Conservation (phyloP, 2,888 invertebrate species). For the Silvanus unidentatus region DNA sequence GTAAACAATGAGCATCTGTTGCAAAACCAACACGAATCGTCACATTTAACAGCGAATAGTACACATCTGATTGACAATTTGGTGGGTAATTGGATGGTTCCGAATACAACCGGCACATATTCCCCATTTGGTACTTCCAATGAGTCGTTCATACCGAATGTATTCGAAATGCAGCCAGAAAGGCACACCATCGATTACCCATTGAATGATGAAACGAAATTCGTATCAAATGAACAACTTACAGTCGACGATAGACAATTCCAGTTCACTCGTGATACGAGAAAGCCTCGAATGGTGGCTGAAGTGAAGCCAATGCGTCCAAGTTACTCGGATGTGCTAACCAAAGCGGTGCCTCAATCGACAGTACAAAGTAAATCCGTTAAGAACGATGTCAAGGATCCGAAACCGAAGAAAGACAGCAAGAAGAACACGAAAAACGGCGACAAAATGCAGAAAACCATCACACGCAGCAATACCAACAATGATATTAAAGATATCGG, state of each 20-base stretch:
- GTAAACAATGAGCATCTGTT: conserved; percentile 21
- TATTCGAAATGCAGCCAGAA: conserved; percentile 33
- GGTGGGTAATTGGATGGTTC: conserved; percentile 62
- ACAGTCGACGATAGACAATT: conserved; percentile 40
- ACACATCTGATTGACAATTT: conserved; percentile 65
- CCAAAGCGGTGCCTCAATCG: conserved; percentile 54
- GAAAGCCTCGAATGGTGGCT: conserved; percentile 68
- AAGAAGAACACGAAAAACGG: conserved; percentile 46
- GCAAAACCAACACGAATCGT: conserved; percentile 17
- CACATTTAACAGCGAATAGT: conserved; percentile 21
- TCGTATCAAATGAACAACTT: conserved; percentile 19
- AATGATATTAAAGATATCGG: conserved; percentile 47
- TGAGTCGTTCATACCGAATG: conserved; percentile 47
- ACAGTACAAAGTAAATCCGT: conserved; percentile 38
- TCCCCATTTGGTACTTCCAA: conserved; percentile 64
- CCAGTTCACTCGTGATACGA: conserved; percentile 49
- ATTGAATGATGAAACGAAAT: conserved; percentile 38
- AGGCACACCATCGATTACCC: conserved; percentile 29
- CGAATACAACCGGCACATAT: conserved; percentile 66
- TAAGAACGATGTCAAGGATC: conserved; percentile 40
- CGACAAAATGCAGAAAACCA: conserved; percentile 39
- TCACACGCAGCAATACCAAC: conserved; percentile 49
- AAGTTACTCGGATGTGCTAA: conserved; percentile 76
- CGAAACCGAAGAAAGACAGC: conserved; percentile 43
- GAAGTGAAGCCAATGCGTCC: conserved; percentile 85